Evolutionary conservation across 2,797 vertebrate genomes (phyloP).

Genomic region (Acanthurus leucopareius): DNA sequence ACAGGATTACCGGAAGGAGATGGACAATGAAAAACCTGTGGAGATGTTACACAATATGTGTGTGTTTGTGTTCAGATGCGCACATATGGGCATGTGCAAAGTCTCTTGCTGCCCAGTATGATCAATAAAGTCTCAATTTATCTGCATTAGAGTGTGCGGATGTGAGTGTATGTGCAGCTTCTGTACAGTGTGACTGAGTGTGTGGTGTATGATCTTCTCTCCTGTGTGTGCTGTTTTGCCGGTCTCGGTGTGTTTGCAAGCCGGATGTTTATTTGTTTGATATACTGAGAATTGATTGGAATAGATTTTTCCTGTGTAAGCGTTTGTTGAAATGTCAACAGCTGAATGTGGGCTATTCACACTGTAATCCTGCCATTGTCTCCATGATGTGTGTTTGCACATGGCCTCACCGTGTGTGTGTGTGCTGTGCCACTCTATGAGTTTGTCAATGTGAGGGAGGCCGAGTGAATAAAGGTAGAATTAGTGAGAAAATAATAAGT

Average conservation of each 20-base stretch:
- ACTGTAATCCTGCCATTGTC: conserved; percentile 67
- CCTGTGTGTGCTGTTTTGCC: background rate
- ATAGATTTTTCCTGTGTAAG: conserved; percentile 62
- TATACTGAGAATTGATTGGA: conserved; percentile 51
- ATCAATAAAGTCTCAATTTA: conserved; percentile 26
- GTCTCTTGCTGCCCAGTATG: background rate
- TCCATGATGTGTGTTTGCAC: conserved; percentile 36
- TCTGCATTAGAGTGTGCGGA: conserved; percentile 6
- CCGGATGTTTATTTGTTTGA: conserved; percentile 27
- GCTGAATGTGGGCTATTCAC: conserved; percentile 60
- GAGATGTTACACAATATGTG: conserved; percentile 11
- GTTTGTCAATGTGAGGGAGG: conserved; percentile 5
- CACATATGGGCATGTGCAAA: background rate
- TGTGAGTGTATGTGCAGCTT: background rate
- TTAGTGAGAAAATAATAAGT: background rate
- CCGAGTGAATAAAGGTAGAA: background rate
- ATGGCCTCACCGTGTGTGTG: conserved; percentile 14
- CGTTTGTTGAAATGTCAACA: conserved; percentile 57
- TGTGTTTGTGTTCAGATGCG: background rate
- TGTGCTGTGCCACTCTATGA: background rate
- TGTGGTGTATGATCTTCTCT: background rate
- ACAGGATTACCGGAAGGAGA: conserved; percentile 50
- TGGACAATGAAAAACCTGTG: conserved; percentile 29
- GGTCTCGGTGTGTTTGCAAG: conserved; percentile 11
- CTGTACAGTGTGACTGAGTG: background rate